These are phyloP conservation scores for Heliornis fulica DNA, from an alignment of 2,113 vertebrate species.

Conservation along the genomic window DNA sequence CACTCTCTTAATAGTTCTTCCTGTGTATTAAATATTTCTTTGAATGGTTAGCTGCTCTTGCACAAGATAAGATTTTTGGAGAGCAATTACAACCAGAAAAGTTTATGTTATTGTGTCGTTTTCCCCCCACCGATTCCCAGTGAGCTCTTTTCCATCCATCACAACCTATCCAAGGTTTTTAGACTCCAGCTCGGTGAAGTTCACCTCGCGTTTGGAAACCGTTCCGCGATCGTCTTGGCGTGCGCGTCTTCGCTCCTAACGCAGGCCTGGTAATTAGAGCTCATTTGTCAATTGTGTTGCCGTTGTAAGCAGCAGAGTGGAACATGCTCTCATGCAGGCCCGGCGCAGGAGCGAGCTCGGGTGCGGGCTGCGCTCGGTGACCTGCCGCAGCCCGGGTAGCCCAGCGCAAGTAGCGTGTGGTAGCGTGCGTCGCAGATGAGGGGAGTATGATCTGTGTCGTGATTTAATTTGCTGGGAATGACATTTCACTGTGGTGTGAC, in stretches of 20 bases:
- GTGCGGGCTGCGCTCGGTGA: neutral
- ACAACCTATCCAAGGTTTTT: neutral
- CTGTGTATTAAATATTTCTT: constrained; percentile 38
- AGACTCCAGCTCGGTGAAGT: neutral
- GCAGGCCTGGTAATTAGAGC: neutral
- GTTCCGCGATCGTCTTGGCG: neutral
- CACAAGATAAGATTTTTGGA: neutral
- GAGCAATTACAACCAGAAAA: constrained; percentile 8
- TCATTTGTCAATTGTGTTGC: neutral
- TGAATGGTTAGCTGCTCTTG: neutral
- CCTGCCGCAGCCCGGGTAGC: neutral
- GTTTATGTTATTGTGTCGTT: neutral
- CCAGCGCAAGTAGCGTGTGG: neutral
- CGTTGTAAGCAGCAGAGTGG: neutral
- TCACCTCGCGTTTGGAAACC: neutral
- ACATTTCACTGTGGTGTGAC: neutral
- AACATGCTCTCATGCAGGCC: neutral
- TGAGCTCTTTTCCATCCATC: neutral
- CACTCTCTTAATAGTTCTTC: constrained; percentile 31
- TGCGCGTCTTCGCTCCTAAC: neutral
- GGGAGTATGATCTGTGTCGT: neutral
- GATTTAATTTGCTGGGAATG: neutral
- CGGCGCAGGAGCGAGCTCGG: neutral
- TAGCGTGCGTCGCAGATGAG: neutral
- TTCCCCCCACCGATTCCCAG: neutral